A percentile compares a stretch with the other conserved stretches of the same genome.
Conservation (phyloP, 2,888 invertebrate species). For the Drosophila algonquin region DNA sequence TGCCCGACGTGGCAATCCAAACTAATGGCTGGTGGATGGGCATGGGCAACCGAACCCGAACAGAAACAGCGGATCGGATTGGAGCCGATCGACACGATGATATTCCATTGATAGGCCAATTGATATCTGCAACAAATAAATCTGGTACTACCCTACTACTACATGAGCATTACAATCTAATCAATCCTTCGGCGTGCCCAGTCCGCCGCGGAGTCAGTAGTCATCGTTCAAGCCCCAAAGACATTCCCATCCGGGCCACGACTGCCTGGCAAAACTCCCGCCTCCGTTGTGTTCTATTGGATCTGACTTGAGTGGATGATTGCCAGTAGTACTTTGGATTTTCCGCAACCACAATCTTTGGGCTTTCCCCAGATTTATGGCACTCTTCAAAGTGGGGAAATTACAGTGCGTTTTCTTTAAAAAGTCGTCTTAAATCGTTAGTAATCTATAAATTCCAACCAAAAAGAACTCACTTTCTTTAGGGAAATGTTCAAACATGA, state of each 20-base stretch:
- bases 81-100: background rate
- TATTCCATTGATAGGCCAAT: background rate
- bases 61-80: slow-evolving; percentile 5
- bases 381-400: slow-evolving; percentile 4
- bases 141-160: slow-evolving; percentile 49
- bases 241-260: background rate
- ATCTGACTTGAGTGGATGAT: background rate
- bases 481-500: no score
- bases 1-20: slow-evolving; percentile 45
- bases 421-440: no score
- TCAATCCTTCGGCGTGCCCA: slow-evolving; percentile 41
- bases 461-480: no score
- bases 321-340: slow-evolving; percentile 1
- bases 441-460: no score
- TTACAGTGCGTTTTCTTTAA: background rate
- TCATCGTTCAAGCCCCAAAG: slow-evolving; percentile 6
- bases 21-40: slow-evolving; percentile 45
- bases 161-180: slow-evolving; percentile 64
- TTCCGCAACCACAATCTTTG: slow-evolving; percentile 25
- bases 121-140: slow-evolving; percentile 52
- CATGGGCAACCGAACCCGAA: slow-evolving; percentile 12
- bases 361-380: slow-evolving; percentile 32
- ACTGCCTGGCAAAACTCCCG: no score
- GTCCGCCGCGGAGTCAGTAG: slow-evolving; percentile 4
- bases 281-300: no score